phyloP scores from a whole-genome alignment of 2,113 vertebrate species.

The Oryzias curvinotus region DNA sequence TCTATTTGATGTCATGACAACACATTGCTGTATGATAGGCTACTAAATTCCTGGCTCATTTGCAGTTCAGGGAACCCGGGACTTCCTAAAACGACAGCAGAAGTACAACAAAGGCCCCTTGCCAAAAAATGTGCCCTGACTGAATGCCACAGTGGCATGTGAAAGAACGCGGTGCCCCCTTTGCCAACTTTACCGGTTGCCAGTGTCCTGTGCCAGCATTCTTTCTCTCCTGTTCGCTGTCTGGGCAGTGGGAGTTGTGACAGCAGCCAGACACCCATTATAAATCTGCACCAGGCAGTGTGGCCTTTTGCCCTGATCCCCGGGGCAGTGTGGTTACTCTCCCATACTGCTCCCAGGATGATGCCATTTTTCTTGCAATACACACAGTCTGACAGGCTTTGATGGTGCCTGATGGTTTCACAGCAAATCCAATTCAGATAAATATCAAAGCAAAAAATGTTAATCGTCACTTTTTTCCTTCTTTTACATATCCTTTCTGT shows the following conservation, averaged over 20 bases:
- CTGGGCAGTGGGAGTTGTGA: conserved; percentile 54
- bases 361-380: conserved; percentile 52
- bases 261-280: conserved; percentile 66
- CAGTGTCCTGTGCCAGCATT: conserved; percentile 61
- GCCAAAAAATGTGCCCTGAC: conserved; percentile 65
- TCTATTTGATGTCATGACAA: conserved; percentile 64
- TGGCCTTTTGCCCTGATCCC: conserved; percentile 66
- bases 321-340: conserved; percentile 52
- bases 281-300: conserved; percentile 63
- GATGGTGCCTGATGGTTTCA: conserved; percentile 38
- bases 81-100: conserved; percentile 65
- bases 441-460: conserved; percentile 23
- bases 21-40: conserved; percentile 53
- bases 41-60: conserved; percentile 67
- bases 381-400: conserved; percentile 30
- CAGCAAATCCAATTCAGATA: conserved; percentile 17
- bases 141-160: conserved; percentile 74
- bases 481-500: background rate
- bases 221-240: conserved; percentile 31
- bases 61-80: conserved; percentile 73
- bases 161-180: conserved; percentile 70
- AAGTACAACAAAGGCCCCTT: conserved; percentile 46
- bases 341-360: conserved; percentile 38
- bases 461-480: conserved; percentile 28
- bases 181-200: conserved; percentile 76